Evolutionary conservation across 30 jellyfish, hydroid and myxozoan genomes (phyloP).

Genomic region (Phacellophora camtschatica): DNA sequence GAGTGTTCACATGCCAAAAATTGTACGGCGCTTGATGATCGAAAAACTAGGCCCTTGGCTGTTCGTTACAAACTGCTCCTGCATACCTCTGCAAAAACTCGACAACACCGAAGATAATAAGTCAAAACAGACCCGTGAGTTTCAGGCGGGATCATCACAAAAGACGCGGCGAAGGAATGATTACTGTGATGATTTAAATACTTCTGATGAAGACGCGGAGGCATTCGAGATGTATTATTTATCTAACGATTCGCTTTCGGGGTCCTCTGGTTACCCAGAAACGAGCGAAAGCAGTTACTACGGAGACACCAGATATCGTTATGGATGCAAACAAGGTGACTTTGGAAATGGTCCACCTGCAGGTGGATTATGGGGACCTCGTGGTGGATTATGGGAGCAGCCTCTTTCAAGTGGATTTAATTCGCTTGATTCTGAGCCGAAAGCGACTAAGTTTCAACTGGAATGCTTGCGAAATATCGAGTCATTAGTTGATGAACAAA

Average conservation of each 20-base stretch:
- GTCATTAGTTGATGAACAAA: constrained; percentile 20
- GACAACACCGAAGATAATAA: neutral
- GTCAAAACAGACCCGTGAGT: neutral
- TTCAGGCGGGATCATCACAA: neutral
- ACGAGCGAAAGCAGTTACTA: constrained; percentile 44
- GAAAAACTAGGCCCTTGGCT: constrained; percentile 48
- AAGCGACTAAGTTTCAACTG: neutral
- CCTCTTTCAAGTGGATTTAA: constrained; percentile 33
- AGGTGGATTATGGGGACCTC: neutral
- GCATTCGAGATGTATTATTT: neutral
- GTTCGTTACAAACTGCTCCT: neutral
- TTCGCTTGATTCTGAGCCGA: constrained; percentile 14
- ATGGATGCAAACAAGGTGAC: neutral
- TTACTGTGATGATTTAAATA: neutral
- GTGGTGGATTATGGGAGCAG: neutral
- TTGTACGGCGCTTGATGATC: constrained; percentile 19
- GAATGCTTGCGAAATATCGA: constrained; percentile 50
- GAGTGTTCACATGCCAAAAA: constrained; percentile 19
- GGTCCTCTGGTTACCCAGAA: constrained; percentile 69
- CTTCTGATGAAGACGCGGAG: constrained; percentile 7
- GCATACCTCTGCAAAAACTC: neutral
- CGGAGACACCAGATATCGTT: neutral
- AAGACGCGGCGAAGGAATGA: neutral
- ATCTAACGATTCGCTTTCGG: constrained; percentile 11
- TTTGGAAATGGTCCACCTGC: neutral